These are phyloP conservation scores for Euphydryas editha DNA, from an alignment of 2,888 invertebrate genomes.

Conservation along the genomic window DNA sequence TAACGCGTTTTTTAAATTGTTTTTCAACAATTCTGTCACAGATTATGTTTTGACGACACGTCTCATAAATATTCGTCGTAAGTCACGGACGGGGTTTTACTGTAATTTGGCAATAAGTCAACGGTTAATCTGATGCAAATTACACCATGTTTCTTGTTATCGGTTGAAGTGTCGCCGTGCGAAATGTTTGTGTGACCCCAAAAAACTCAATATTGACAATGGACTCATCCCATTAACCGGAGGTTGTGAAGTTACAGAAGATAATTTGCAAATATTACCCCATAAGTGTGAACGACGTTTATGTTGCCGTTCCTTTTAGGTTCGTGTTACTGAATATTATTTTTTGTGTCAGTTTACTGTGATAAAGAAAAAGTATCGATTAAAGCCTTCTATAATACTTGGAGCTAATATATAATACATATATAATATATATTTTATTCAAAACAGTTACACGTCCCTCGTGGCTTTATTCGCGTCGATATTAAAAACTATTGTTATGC, in stretches of 20 bases:
- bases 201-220: slow-evolving; percentile 29
- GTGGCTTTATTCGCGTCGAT: no score
- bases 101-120: slow-evolving; percentile 65
- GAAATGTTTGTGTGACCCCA: slow-evolving; percentile 37
- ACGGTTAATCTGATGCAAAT: slow-evolving; percentile 71
- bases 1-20: background rate
- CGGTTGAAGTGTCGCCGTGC: slow-evolving; percentile 36
- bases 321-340: background rate
- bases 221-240: slow-evolving; percentile 29
- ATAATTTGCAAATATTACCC: background rate
- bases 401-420: no score
- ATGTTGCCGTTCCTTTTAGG: background rate
- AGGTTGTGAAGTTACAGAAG: background rate
- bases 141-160: slow-evolving; percentile 48
- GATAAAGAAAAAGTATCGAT: no score
- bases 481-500: no score
- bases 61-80: slow-evolving; percentile 41
- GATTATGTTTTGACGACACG: slow-evolving; percentile 25
- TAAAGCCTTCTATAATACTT: no score
- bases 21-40: background rate
- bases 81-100: slow-evolving; percentile 43
- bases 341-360: background rate
- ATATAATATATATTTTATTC: no score
- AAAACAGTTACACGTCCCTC: no score
- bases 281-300: background rate